A percentile compares a stretch with the other conserved stretches of the same genome.
Conservation (phyloP, 1,140 invertebrate species). For the Leguminivora glycinivorella region DNA sequence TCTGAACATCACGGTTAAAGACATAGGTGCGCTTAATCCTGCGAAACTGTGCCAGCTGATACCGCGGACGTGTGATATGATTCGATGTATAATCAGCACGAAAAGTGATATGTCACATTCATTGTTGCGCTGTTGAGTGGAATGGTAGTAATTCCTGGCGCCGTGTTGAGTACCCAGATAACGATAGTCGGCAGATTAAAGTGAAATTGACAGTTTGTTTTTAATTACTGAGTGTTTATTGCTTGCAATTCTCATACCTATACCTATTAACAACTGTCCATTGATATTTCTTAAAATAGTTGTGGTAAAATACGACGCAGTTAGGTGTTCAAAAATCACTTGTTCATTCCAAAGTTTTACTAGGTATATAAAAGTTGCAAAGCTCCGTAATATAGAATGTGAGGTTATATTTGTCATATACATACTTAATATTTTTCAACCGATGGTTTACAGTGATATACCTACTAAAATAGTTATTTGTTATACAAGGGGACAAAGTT, state of each 20-base stretch:
- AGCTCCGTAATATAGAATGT: too few relatives aligned
- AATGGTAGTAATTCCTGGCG: conserved; percentile 1
- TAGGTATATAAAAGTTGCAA: too few relatives aligned
- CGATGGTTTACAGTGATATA: too few relatives aligned
- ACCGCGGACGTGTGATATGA: conserved; percentile 36
- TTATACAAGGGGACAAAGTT: too few relatives aligned
- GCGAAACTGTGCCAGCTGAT: conserved; percentile 45
- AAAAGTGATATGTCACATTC: conserved; percentile 25
- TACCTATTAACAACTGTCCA: neutral
- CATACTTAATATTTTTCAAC: too few relatives aligned
- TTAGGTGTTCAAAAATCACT: neutral
- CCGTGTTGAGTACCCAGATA: neutral
- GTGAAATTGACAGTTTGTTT: conserved; percentile 5
- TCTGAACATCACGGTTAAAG: conserved; percentile 56
- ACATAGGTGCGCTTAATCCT: conserved; percentile 54
- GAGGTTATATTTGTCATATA: too few relatives aligned
- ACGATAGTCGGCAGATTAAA: neutral
- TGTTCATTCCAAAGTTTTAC: conserved; percentile 11
- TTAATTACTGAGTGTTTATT: conserved; percentile 1
- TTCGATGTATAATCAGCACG: conserved; percentile 6
- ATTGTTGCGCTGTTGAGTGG: conserved; percentile 12
- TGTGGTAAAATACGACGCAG: neutral
- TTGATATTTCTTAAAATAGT: neutral
- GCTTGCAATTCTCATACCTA: neutral
- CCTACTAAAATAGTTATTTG: too few relatives aligned